phyloP scores from a whole-genome alignment of 2,888 invertebrate species.

The Acronicta leporina region DNA sequence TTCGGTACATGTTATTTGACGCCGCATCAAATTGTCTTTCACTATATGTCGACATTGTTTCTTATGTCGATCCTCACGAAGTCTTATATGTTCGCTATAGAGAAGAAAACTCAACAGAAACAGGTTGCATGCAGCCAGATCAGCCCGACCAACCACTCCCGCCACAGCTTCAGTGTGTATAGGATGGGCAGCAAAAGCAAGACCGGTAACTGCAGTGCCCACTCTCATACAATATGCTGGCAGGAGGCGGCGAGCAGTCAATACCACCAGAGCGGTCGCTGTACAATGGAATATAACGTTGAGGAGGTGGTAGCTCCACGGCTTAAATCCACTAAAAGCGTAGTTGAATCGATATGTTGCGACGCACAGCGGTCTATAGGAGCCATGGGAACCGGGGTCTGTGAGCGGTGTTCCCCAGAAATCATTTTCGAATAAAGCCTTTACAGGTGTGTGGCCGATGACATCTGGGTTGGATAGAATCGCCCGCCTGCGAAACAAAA shows the following conservation, averaged over 20 bases:
- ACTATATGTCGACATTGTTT: conserved; percentile 76
- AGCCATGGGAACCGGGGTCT: conserved; percentile 98
- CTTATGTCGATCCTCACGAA: conserved; percentile 86
- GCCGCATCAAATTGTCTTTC: conserved; percentile 71
- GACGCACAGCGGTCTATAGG: conserved; percentile 97
- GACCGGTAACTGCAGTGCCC: conserved; percentile 93
- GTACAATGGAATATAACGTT: conserved; percentile 96
- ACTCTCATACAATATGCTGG: conserved; percentile 90
- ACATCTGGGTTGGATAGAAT: conserved; percentile 98
- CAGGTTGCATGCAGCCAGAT: conserved; percentile 96
- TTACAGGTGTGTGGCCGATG: conserved; percentile 94
- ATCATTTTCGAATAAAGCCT: conserved; percentile 95
- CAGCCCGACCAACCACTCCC: conserved; percentile 98
- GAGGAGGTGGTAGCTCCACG: conserved; percentile 95
- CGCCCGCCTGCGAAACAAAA: conserved; percentile 94
- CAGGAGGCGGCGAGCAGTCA: conserved; percentile 92
- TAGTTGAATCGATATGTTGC: conserved; percentile 96
- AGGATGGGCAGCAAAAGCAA: conserved; percentile 98
- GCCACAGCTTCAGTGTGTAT: conserved; percentile 99
- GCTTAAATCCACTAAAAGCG: conserved; percentile 93
- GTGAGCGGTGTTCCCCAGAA: conserved; percentile 99
- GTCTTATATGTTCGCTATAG: conserved; percentile 94
- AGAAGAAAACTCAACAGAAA: conserved; percentile 96
- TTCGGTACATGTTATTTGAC: conserved; percentile 69
- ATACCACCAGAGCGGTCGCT: conserved; percentile 95